Conservation (phyloP, 2,888 invertebrate species). For the Apamea anceps region DNA sequence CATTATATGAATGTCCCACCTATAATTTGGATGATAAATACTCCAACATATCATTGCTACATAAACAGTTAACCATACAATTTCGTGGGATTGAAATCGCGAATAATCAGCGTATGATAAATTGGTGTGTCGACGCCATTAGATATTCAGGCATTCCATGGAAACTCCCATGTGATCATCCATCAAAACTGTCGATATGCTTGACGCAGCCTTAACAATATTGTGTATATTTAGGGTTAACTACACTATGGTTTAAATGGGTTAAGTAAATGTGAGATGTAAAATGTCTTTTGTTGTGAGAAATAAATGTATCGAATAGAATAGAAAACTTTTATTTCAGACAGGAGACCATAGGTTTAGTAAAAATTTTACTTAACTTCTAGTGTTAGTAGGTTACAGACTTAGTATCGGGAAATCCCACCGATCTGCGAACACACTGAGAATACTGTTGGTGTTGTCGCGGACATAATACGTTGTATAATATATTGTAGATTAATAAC, state of each 20-base stretch:
- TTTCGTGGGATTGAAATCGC: slow-evolving; percentile 58
- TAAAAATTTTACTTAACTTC: no score
- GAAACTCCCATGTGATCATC: slow-evolving; percentile 77
- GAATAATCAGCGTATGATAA: slow-evolving; percentile 75
- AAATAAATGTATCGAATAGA: background rate
- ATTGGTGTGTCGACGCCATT: slow-evolving; percentile 75
- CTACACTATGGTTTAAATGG: slow-evolving; percentile 14
- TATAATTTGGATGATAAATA: slow-evolving; percentile 57
- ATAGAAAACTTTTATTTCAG: no score
- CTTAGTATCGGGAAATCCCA: no score
- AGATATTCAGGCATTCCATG: slow-evolving; percentile 71
- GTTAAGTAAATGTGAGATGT: slow-evolving; percentile 6
- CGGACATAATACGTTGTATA: no score
- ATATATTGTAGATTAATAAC: background rate
- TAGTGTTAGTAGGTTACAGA: no score
- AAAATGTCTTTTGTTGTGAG: background rate
- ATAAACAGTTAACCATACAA: slow-evolving; percentile 42
- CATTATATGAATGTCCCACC: slow-evolving; percentile 39
- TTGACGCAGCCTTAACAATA: slow-evolving; percentile 72
- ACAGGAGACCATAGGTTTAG: no score
- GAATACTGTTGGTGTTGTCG: no score
- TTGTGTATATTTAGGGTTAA: slow-evolving; percentile 51
- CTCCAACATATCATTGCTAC: slow-evolving; percentile 38
- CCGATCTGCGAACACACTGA: no score
- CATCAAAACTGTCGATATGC: slow-evolving; percentile 79